These are phyloP conservation scores for Cynopterus brachyotis DNA, from an alignment of 2,113 vertebrate species.

Conservation along the genomic window DNA sequence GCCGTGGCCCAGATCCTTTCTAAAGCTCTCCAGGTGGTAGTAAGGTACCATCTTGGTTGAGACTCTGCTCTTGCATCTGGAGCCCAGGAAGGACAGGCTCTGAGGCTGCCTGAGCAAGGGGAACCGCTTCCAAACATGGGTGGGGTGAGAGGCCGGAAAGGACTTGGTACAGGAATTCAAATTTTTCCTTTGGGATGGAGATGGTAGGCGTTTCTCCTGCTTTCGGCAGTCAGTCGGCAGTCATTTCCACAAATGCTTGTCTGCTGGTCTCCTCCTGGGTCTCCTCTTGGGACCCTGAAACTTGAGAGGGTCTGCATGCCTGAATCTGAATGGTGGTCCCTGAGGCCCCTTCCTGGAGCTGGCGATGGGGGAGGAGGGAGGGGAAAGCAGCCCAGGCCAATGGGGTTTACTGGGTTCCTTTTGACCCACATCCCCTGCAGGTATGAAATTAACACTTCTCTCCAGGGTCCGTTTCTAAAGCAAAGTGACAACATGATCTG, in stretches of 20 bases:
- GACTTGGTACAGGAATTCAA: conserved; percentile 50
- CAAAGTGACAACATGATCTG: neutral
- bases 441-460: neutral
- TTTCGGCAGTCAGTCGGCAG: neutral
- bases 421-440: neutral
- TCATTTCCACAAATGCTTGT: neutral
- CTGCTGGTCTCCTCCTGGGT: neutral
- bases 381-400: neutral
- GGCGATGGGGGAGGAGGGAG: neutral
- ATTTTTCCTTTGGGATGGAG: conserved; percentile 73
- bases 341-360: neutral
- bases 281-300: conserved; percentile 57
- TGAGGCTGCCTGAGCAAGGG: neutral
- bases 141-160: conserved; percentile 41
- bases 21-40: neutral
- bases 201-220: conserved; percentile 17
- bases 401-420: neutral
- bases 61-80: neutral
- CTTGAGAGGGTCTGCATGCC: conserved; percentile 51
- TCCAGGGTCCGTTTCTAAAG: neutral
- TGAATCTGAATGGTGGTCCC: conserved; percentile 67
- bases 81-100: neutral
- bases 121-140: neutral
- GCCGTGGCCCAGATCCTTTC: accelerated
- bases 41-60: accelerated